These are phyloP conservation scores for Meleagris gallopavo DNA, from an alignment of 2,113 vertebrate genomes.

Conservation along the genomic window DNA sequence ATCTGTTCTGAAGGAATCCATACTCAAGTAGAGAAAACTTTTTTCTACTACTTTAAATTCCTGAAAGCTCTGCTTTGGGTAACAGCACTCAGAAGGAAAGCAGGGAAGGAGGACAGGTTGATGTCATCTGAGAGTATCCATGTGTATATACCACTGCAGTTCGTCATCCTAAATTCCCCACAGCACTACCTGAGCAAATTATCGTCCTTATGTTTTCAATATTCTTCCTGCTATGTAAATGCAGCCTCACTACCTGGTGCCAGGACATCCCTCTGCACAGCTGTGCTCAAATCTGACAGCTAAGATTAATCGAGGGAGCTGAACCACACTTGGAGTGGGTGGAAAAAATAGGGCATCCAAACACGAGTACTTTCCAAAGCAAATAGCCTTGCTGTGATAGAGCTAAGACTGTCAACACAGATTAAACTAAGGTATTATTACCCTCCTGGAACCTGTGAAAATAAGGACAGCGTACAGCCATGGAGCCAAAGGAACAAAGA, in stretches of 20 bases:
- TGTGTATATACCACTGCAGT: rapidly evolving
- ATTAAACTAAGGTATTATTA: not conserved
- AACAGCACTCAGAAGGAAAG: rapidly evolving
- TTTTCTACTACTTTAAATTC: not conserved
- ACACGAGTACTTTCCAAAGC: not conserved
- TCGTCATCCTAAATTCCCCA: rapidly evolving
- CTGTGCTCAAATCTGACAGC: not conserved
- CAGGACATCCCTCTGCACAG: rapidly evolving
- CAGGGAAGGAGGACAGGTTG: not conserved
- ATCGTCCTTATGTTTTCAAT: too few species aligned
- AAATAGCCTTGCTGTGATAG: not conserved
- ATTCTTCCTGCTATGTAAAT: not conserved
- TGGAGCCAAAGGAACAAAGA: not conserved
- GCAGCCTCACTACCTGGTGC: not conserved
- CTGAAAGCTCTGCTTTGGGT: not conserved
- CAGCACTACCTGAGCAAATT: not conserved
- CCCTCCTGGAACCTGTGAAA: not conserved
- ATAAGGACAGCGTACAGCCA: too few species aligned
- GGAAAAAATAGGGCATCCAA: not conserved
- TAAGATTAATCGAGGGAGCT: not conserved
- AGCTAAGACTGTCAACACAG: not conserved
- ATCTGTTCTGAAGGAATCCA: not conserved
- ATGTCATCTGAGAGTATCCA: not conserved
- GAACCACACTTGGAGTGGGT: not conserved
- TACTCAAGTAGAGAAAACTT: not conserved